Evolutionary conservation across 1,140 invertebrate genomes (phyloP), one percentile per base, ranked within the genome.

Genomic region (Thalassaphorura encarpata): DNA sequence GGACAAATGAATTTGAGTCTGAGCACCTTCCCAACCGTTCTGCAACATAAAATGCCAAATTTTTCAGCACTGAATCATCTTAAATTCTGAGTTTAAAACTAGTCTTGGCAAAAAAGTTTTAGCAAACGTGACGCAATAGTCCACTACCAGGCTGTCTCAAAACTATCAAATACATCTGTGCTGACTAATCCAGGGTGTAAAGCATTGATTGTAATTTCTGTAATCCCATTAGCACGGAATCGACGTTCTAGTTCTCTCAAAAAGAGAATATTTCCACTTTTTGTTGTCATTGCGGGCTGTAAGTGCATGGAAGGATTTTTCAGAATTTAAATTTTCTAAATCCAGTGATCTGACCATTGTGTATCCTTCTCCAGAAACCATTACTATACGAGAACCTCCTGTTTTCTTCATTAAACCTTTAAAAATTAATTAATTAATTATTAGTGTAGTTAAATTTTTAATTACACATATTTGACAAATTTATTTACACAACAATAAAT

Each of bases 221-320:
- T 47, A 26, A 47, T 47, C n/a, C 64, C 69, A 15, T 54, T 39
- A 19, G 74, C 83, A 13, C 81, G 78, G 21, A 47, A 18, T 56
- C 83, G 76, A 59, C 81, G 77, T 0, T 87, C 83, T 54, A 94
- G 68, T 71, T 93, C 89, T 42, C 79, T 75, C 0, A 84, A 84
- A 69, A 92, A 92, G 19, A 85, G 80, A 51, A 95, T 84, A 64
- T 91, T 89, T 1, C 85, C 87, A 64, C 88, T 84, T 70, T 95
- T 94, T 0, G 87, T 88, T 1, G 81, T 81, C 62, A 85, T 87
- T 63, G 89, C 89, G 3, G 85, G 67, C 59, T 84, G 86, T n/a
- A 0, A 74, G 77, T 3, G 77, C 80, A 0, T 85, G 79, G 28
- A 81, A 73, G 0, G 75, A 74, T 4, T 76, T 75, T 3, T 79